Conservation (phyloP, 2,113 vertebrate species). For the Epinephelus cyanopodus region DNA sequence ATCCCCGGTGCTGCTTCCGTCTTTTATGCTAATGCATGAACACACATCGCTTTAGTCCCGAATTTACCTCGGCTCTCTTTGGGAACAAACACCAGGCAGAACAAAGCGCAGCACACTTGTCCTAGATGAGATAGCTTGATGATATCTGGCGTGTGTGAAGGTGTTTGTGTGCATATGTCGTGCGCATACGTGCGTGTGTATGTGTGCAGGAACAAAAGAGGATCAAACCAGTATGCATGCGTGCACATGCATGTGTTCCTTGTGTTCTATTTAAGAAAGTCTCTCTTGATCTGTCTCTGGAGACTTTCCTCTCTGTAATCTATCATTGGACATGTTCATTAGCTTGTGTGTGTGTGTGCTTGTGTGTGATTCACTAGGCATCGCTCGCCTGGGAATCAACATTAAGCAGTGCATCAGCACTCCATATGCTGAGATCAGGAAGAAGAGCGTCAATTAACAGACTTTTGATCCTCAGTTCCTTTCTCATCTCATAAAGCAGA, state of each 20-base stretch:
- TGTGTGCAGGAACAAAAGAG: conserved; percentile 35
- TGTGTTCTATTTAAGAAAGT: conserved; percentile 52
- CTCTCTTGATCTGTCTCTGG: conserved; percentile 53
- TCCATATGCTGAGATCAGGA: conserved; percentile 73
- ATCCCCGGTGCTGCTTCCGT: conserved; percentile 34
- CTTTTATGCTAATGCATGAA: conserved; percentile 66
- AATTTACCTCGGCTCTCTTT: conserved; percentile 48
- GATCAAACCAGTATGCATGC: conserved; percentile 47
- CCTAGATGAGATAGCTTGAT: conserved; percentile 56
- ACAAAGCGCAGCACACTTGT: conserved; percentile 62
- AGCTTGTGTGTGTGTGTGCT: conserved; percentile 50
- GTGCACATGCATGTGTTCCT: conserved; percentile 30
- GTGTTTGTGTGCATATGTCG: not conserved
- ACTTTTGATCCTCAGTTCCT: conserved; percentile 57
- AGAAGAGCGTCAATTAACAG: conserved; percentile 68
- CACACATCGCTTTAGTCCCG: conserved; percentile 39
- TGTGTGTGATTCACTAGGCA: conserved; percentile 48
- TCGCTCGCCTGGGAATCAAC: conserved; percentile 64
- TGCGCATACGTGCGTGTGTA: not conserved
- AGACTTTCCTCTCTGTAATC: conserved; percentile 61
- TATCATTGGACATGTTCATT: conserved; percentile 77
- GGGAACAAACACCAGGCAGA: conserved; percentile 59
- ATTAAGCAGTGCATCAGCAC: conserved; percentile 69
- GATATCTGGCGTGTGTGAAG: conserved; percentile 33
- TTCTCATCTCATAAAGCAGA: conserved; percentile 12